Evolutionary conservation across 2,113 vertebrate genomes (phyloP).

Genomic region (Rhabdomys dilectus): DNA sequence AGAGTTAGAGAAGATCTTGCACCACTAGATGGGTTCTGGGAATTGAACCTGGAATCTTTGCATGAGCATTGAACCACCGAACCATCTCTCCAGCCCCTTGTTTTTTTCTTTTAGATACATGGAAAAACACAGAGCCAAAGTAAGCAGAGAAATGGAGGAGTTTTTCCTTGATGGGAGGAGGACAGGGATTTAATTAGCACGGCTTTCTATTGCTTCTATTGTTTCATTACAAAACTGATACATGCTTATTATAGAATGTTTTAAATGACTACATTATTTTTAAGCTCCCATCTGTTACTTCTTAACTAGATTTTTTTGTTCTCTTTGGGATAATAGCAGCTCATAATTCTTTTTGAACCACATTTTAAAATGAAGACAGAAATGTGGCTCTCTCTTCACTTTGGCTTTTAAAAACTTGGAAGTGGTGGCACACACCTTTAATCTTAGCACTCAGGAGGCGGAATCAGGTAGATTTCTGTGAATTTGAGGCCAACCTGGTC

Average conservation of each 20-base stretch:
- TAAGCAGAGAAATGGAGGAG: not conserved
- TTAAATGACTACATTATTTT: slow-evolving; percentile 67
- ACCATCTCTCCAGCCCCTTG: not conserved
- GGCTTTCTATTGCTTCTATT: slow-evolving; percentile 13
- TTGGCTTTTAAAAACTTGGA: slow-evolving; percentile 19
- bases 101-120: not conserved
- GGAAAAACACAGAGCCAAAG: not conserved
- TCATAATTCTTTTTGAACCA: slow-evolving; percentile 50
- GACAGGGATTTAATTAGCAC: slow-evolving; percentile 50
- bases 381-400: not conserved
- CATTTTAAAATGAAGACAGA: slow-evolving; percentile 56
- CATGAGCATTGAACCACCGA: not conserved
- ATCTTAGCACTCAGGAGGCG: not conserved
- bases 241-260: slow-evolving; percentile 59
- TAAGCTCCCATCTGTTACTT: slow-evolving; percentile 68
- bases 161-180: not conserved
- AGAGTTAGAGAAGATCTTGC: not conserved
- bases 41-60: not conserved
- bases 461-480: not conserved
- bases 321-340: slow-evolving; percentile 14
- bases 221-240: slow-evolving; percentile 60
- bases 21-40: not conserved
- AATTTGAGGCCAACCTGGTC: not conserved
- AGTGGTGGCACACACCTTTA: not conserved
- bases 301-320: slow-evolving; percentile 54